A percentile compares a stretch with the other conserved stretches of the same genome.
Evolutionary conservation across 2,888 invertebrate genomes (phyloP).

Genomic region (Embidobia sp.): DNA sequence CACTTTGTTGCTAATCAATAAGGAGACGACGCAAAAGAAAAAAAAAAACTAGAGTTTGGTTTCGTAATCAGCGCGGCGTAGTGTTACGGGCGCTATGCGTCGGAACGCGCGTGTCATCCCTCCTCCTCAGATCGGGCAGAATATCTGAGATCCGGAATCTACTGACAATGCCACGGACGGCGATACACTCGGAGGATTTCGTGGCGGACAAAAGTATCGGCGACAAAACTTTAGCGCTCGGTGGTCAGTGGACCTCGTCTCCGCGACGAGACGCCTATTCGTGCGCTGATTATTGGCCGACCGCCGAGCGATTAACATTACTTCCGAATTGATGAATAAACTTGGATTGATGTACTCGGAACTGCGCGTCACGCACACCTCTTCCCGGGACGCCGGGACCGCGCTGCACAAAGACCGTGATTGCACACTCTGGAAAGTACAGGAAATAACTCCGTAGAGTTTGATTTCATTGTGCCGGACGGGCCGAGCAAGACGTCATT

Average conservation of each 20-base stretch:
- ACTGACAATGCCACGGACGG: slow-evolving; percentile 81
- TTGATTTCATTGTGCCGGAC: slow-evolving; percentile 58
- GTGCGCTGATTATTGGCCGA: slow-evolving; percentile 69
- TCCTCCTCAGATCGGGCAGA: slow-evolving; percentile 46
- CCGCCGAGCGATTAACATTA: slow-evolving; percentile 71
- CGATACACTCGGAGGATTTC: slow-evolving; percentile 80
- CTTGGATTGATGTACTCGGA: slow-evolving; percentile 65
- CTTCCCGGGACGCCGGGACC: slow-evolving; percentile 64
- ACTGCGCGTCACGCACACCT: slow-evolving; percentile 70
- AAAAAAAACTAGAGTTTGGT: slow-evolving; percentile 23
- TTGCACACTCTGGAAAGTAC: slow-evolving; percentile 65
- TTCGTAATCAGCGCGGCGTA: slow-evolving; percentile 57
- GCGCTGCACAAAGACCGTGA: slow-evolving; percentile 58
- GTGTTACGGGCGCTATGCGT: slow-evolving; percentile 41
- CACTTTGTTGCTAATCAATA: slow-evolving; percentile 43
- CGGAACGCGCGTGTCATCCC: slow-evolving; percentile 59
- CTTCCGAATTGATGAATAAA: slow-evolving; percentile 77
- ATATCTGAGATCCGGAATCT: slow-evolving; percentile 67
- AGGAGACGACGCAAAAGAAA: slow-evolving; percentile 14
- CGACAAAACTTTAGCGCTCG: slow-evolving; percentile 68
- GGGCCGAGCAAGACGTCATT: slow-evolving; percentile 61
- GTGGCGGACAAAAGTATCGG: slow-evolving; percentile 62
- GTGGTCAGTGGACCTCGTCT: slow-evolving; percentile 81
- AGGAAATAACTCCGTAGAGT: slow-evolving; percentile 65
- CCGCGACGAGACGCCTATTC: slow-evolving; percentile 73